Evolutionary conservation across 2,113 vertebrate species (phyloP), one percentile per base, ranked within the genome.

Genomic region (Hippocampus guttulatus): DNA sequence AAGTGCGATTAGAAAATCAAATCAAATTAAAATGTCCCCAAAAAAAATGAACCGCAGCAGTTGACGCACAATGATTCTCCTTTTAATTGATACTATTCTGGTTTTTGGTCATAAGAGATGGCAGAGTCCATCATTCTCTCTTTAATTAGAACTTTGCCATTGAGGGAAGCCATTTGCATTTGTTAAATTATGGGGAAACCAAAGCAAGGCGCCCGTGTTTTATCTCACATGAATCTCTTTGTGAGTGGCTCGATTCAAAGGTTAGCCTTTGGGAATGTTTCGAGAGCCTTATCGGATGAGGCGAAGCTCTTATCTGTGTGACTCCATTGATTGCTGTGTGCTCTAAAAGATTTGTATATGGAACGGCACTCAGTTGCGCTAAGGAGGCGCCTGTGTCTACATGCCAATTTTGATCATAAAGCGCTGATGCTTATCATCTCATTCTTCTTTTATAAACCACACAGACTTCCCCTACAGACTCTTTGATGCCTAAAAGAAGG

Each of bases 271-370:
- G 81, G 81, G 86, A 85, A 77, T 84, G 85, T 83, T 79, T 80
- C 40, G 57, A 88, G 81, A 80, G 78, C 67, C 78, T 92, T 90
- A 90, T 93, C 91, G 87, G 89, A 92, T 92, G 85, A 89, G 84
- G 66, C 33, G 78, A 83, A 80, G 79, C 83, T 81, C 89, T 92
- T 92, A 92, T 93, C 89, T 89, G 71, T 65, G 80, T 79, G 80
- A 82, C 79, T 81, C 79, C 87, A 91, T 91, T 91, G 91, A 92
- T 91, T 79, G 73, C 72, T 66, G 72, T 80, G 58, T 79, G 78
- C 79, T 83, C 71, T 79, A 86, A 88, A 83, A 88, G 81, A 85
- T 75, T 77, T 82, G 74, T 79, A 68, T 84, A 82, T 80, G 81
- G 73, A 76, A 78, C 82, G 71, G 38, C 74, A 84, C 81, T 89